A percentile compares a stretch with the other conserved stretches of the same genome.
Conservation (phyloP, 2,113 vertebrate species). For the Burhinus bistriatus region DNA sequence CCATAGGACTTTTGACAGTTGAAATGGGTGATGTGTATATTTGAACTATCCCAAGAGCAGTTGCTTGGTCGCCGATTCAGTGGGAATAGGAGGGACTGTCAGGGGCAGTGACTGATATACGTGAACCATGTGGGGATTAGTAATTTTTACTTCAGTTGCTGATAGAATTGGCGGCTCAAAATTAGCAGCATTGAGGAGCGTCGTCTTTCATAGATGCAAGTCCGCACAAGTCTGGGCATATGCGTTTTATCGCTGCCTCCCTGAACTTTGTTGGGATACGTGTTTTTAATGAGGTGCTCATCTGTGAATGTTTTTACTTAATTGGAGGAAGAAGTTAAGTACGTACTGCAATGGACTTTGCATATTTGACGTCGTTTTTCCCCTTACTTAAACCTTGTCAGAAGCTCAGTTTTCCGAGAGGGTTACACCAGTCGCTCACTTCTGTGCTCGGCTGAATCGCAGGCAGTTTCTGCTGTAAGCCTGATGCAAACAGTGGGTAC, state of each 20-base stretch:
- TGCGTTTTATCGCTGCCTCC: neutral
- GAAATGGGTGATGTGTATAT: neutral
- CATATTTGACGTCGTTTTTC: neutral
- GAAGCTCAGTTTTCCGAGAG: neutral
- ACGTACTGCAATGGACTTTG: neutral
- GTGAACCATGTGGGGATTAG: neutral
- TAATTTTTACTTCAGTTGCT: neutral
- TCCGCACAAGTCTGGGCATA: neutral
- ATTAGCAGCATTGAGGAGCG: neutral
- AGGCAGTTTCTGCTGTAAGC: neutral
- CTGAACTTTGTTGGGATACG: neutral
- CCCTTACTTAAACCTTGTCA: neutral
- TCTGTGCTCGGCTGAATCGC: neutral
- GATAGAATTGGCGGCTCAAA: neutral
- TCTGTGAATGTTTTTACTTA: neutral
- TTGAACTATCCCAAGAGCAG: neutral
- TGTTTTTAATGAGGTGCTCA: neutral
- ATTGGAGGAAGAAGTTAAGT: neutral
- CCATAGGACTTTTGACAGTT: rapidly evolving
- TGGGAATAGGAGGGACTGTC: neutral
- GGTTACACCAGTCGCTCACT: neutral
- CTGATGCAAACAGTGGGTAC: neutral
- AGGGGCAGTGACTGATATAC: neutral
- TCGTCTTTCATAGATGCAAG: neutral
- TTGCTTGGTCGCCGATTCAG: neutral